A percentile compares a stretch with the other conserved stretches of the same genome.
phyloP scores from a whole-genome alignment of 2,113 vertebrate species.

The Pandion haliaetus region DNA sequence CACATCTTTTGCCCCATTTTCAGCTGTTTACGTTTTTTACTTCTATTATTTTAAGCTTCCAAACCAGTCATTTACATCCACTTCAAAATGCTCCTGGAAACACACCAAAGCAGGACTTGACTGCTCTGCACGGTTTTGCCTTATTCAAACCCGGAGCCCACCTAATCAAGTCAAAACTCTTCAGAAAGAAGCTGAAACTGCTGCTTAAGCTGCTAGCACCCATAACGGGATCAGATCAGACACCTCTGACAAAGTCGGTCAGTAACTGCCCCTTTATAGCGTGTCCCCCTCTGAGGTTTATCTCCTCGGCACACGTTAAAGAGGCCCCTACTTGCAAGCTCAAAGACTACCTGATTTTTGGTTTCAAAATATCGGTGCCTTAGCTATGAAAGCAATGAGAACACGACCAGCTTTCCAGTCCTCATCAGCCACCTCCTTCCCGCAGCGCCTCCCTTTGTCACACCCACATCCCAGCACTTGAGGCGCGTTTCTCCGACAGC shows the following conservation, averaged over 20 bases:
- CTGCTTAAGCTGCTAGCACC: not conserved
- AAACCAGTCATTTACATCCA: not conserved
- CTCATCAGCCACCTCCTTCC: not conserved
- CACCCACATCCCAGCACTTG: not conserved
- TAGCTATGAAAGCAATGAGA: not conserved
- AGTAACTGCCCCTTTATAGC: not conserved
- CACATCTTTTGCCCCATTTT: not conserved
- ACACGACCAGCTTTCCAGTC: not conserved
- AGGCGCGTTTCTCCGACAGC: not conserved
- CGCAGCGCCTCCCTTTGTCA: not conserved
- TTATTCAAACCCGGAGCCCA: not conserved
- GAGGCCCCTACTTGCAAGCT: not conserved
- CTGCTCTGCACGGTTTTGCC: not conserved
- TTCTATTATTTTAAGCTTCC: not conserved
- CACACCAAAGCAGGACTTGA: not conserved
- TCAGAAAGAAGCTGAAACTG: not conserved
- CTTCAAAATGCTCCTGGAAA: not conserved
- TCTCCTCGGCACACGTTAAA: not conserved
- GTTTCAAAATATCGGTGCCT: not conserved
- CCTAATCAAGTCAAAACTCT: not conserved
- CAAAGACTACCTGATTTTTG: not conserved
- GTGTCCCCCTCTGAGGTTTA: not conserved
- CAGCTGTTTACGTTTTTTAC: not conserved
- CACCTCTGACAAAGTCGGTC: not conserved
- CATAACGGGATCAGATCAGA: rapidly evolving